phyloP scores from a whole-genome alignment of 1,140 invertebrate species.

The Cyrtorhinus lividipennis region DNA sequence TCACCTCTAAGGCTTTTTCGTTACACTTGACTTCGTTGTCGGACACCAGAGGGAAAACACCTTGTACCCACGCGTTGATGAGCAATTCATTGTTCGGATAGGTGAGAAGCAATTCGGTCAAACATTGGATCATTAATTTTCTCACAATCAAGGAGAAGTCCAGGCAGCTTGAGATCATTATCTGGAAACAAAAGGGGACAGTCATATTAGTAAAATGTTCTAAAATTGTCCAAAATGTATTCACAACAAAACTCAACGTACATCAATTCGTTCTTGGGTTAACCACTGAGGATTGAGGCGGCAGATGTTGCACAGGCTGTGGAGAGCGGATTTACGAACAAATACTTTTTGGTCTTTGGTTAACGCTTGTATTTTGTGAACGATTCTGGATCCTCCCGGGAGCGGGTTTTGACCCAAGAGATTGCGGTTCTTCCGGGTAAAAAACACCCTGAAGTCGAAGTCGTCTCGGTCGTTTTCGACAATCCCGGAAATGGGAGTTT shows the following conservation, averaged over 20 bases:
- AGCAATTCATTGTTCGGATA: slow-evolving; percentile 33
- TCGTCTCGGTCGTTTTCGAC: slow-evolving; percentile 10
- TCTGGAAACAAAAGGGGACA: slow-evolving; percentile 26
- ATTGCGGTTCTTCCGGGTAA: slow-evolving; percentile 22
- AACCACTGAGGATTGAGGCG: slow-evolving; percentile 27
- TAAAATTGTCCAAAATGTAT: not conserved
- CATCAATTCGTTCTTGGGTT: slow-evolving; percentile 30
- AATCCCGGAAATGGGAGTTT: not conserved
- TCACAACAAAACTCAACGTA: slow-evolving; percentile 21
- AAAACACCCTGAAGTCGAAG: slow-evolving; percentile 21
- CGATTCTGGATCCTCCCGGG: slow-evolving; percentile 29
- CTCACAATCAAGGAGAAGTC: slow-evolving; percentile 41
- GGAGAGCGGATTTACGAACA: slow-evolving; percentile 40
- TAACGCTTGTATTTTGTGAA: slow-evolving; percentile 35
- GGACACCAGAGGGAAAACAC: slow-evolving; percentile 41
- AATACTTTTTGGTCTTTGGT: slow-evolving; percentile 41
- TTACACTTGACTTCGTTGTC: slow-evolving; percentile 44
- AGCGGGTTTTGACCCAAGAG: slow-evolving; percentile 26
- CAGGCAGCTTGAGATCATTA: slow-evolving; percentile 39
- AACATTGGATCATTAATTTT: slow-evolving; percentile 37
- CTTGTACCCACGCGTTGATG: slow-evolving; percentile 34
- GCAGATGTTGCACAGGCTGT: slow-evolving; percentile 34
- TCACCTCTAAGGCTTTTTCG: slow-evolving; percentile 40
- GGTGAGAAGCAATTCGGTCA: slow-evolving; percentile 37
- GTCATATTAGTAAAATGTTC: not conserved